Evolutionary conservation across 2,797 vertebrate genomes (phyloP).

Genomic region (Antennarius maculatus): DNA sequence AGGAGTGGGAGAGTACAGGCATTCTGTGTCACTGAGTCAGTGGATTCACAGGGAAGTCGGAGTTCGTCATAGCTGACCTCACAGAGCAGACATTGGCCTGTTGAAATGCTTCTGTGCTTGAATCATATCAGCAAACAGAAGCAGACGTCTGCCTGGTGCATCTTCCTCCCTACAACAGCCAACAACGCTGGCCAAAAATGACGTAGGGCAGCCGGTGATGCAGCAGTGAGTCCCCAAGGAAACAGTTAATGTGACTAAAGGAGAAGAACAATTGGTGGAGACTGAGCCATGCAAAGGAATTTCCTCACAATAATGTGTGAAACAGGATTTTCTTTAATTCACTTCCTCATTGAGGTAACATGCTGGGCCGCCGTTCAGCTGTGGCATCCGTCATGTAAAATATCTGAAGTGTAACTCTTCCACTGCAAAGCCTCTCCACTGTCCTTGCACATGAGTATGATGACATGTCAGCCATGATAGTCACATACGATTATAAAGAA

Average conservation of each 20-base stretch:
- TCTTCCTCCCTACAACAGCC: conserved; percentile 41
- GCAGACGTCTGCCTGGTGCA: conserved; percentile 53
- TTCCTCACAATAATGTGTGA: conserved; percentile 50
- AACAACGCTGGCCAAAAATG: conserved; percentile 40
- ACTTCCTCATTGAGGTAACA: not conserved
- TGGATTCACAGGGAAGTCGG: conserved; percentile 37
- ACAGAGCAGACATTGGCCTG: conserved; percentile 45
- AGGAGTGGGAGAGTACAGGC: conserved; percentile 48
- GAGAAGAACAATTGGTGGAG: conserved; percentile 48
- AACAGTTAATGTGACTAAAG: conserved; percentile 39
- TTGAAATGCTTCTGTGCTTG: conserved; percentile 64
- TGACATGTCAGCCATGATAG: conserved; percentile 6
- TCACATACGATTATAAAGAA: not conserved
- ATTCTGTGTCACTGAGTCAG: conserved; percentile 73
- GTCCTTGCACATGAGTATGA: conserved; percentile 11
- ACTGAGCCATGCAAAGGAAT: conserved; percentile 49
- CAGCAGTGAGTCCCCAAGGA: conserved; percentile 51
- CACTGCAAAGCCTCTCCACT: conserved; percentile 15
- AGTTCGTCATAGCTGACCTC: conserved; percentile 58
- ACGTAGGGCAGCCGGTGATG: conserved; percentile 37
- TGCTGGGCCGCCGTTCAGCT: conserved; percentile 2
- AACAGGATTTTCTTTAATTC: conserved; percentile 4
- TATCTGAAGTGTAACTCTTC: conserved; percentile 22
- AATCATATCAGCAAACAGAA: conserved; percentile 68
- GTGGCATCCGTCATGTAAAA: conserved; percentile 35